Base-by-base conservation (phyloP, 2,113 vertebrate genomes). In the Natator depressus region DNA sequence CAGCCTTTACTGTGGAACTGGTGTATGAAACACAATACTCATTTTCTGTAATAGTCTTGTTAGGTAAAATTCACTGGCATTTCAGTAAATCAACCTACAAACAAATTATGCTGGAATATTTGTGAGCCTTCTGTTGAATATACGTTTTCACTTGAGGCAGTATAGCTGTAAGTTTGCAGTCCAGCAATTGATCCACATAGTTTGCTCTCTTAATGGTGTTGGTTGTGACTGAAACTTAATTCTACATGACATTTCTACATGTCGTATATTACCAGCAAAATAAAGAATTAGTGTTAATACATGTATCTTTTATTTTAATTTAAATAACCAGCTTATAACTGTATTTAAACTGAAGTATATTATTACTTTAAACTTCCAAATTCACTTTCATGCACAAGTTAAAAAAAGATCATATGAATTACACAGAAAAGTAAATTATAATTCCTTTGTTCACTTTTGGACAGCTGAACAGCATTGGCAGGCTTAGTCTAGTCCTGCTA, bases 41-140 rank as follows among this genome's bases (percentile, higher is more conserved):
- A 55, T 96, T 88, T 95, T 22, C 38, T 89, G 0, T 78, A 94
- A 93, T n/a, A 78, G 82, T 89, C 84, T 92, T 94, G 47, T 95
- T 95, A 97, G 87, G 82, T 90, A 75, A 96, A 94, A 38, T 93
- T 75, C 85, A 87, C 76, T 3, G 10, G 5, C 51, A 92, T 96
- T 97, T 96, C 93, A 94, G 62, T 93, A 90, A 95, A 96, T 95
- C 86, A 96, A 54, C 69, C 49, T 62, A 50, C 46, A 92, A 95
- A 91, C 27, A 93, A 96, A 89, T 93, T 94, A 78, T 24, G 38
- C 31, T 79, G 72, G n/a, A 96, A 93, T 96, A 96, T 93, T 89
- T 95, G 82, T 72, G 78, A 83, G n/a, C 49, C 10, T 91, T 94
- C 51, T 29, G 29, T 29, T 91, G 49, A 92, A 94, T 46, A 93